Base-by-base conservation (phyloP, 2,888 invertebrate genomes). In the Spilarctia lutea region DNA sequence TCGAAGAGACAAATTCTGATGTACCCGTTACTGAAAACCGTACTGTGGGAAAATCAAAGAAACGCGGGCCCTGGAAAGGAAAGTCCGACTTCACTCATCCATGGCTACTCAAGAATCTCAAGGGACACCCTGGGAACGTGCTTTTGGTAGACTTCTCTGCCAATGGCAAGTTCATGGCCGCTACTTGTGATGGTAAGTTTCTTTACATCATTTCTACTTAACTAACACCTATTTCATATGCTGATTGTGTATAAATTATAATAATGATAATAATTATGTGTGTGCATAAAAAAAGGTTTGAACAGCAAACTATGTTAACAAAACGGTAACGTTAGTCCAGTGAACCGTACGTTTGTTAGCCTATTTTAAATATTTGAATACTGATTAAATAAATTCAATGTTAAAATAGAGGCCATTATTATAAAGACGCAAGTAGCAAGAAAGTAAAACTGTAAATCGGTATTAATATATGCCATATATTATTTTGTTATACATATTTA, bases 161-260 rank as follows among this genome's bases (percentile, higher is more conserved):
- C 77, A 98, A 98, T 93, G 98, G 98, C 83, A 99, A 98, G 94
- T 98, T 97, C 90, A 96, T 99, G 89, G 98, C 98, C 78, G 97
- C 98, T 77, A 97, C 98, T 89, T 97, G 97, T 86, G 98, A 98
- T 96, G 99, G 98, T 98, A 96, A 96, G 96, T 96, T 75, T 76
- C 73, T 20, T 65, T 78, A 71, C 35, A 35, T 71, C 16, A 60
- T 65, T 27, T 65, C 42, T 74, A 73, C 68, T 72, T 77, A 74
- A 79, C 76, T 77, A 81, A 76, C 79, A 45, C 56, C 73, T 65
- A 78, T 74, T 82, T 77, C 60, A 71, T 72, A 63, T 60, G 39
- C 52, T 73, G 71, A 79, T 75, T 79, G 72, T 77, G 48, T 63
- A 68, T 75, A 79, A 72, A 74, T 77, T 72, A 63, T 69, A 67